Evolutionary conservation across 2,797 vertebrate genomes (phyloP).

Genomic region (Pseudomugil gertrudae): DNA sequence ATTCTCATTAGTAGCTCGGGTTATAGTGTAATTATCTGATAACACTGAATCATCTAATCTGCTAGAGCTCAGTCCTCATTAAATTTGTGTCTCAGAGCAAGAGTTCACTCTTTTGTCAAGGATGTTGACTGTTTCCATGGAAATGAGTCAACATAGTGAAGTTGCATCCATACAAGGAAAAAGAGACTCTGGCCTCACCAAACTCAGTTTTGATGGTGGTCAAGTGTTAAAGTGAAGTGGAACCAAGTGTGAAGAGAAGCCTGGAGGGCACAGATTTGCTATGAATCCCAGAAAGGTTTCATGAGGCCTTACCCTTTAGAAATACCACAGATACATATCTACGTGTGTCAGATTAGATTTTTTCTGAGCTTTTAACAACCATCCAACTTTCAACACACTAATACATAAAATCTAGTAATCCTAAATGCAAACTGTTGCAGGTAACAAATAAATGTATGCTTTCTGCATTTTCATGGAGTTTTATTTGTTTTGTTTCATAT

Average conservation of each 20-base stretch:
- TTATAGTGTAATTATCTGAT: constrained; percentile 33
- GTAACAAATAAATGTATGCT: background rate
- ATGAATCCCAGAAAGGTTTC: constrained; percentile 14
- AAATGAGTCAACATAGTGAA: constrained; percentile 36
- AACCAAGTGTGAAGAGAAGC: constrained; percentile 67
- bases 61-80: constrained; percentile 28
- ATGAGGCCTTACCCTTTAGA: constrained; percentile 8
- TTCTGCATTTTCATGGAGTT: background rate
- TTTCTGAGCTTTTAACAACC: background rate
- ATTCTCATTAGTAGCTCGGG: constrained; percentile 11
- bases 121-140: constrained; percentile 61
- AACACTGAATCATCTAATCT: constrained; percentile 63
- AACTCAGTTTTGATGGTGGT: constrained; percentile 44
- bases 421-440: background rate
- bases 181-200: constrained; percentile 37
- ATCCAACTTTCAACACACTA: background rate
- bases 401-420: background rate
- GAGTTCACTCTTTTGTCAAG: constrained; percentile 46
- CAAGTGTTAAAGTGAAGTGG: constrained; percentile 47
- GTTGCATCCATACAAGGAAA: constrained; percentile 71
- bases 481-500: background rate
- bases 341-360: background rate
- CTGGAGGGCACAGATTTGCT: constrained; percentile 10
- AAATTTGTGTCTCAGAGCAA: constrained; percentile 43
- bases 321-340: constrained; percentile 8